These are phyloP conservation scores for Notamacropus eugenii DNA, from an alignment of 2,797 vertebrate genomes.

Conservation along the genomic window DNA sequence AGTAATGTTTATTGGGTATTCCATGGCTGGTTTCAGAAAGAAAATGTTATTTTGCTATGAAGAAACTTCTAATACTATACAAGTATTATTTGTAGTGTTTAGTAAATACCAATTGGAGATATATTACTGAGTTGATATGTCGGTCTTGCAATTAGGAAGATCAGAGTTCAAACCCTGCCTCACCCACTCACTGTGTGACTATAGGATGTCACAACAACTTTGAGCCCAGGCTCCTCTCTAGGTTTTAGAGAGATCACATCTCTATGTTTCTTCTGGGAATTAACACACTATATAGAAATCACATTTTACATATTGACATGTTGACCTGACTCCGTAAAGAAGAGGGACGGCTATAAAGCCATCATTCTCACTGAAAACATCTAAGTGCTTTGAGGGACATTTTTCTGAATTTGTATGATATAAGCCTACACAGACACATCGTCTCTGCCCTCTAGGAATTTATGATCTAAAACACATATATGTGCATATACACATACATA, in stretches of 20 bases:
- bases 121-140: not conserved
- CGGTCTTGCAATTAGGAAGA: not conserved
- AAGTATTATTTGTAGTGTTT: constrained; percentile 46
- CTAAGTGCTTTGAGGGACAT: constrained; percentile 67
- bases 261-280: not conserved
- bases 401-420: constrained; percentile 56
- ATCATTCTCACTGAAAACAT: constrained; percentile 58
- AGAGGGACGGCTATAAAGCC: constrained; percentile 40
- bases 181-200: not conserved
- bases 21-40: constrained; percentile 45
- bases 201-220: not conserved
- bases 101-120: not conserved
- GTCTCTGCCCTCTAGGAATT: constrained; percentile 64
- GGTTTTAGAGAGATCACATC: not conserved
- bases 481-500: too few relatives aligned
- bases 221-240: not conserved
- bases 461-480: constrained; percentile 59
- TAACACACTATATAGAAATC: not conserved
- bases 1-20: not conserved
- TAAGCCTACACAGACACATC: constrained; percentile 46
- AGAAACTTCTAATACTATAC: constrained; percentile 37
- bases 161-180: not conserved
- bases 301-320: not conserved
- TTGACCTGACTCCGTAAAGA: not conserved
- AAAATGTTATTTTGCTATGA: constrained; percentile 21